A percentile compares a stretch with the other conserved stretches of the same genome.
phyloP scores from a whole-genome alignment of 1,140 invertebrate genomes.

The Drosophila arawakana region DNA sequence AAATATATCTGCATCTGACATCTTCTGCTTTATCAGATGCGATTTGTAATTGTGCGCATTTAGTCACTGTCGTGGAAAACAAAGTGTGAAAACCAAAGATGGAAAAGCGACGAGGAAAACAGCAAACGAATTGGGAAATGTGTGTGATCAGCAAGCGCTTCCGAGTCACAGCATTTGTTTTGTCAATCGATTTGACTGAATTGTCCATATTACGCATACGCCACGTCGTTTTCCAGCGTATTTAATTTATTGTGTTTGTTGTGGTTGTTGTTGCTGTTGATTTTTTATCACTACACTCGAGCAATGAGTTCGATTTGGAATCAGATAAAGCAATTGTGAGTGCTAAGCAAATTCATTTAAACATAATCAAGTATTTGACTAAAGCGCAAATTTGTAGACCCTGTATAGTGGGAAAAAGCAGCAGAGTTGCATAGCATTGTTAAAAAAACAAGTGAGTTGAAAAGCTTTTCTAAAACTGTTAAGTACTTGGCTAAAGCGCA shows the following conservation, averaged over 20 bases:
- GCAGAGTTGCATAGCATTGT: too few species aligned
- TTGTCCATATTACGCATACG: slow-evolving; percentile 35
- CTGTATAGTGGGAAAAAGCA: too few species aligned
- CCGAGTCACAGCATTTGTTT: slow-evolving; percentile 7
- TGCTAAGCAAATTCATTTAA: slow-evolving; percentile 57
- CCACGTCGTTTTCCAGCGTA: neutral
- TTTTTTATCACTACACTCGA: slow-evolving; percentile 13
- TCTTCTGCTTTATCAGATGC: slow-evolving; percentile 23
- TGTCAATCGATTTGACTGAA: neutral
- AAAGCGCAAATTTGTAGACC: slow-evolving; percentile 24
- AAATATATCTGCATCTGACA: neutral
- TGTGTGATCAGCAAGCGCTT: neutral
- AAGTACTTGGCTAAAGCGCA: too few species aligned
- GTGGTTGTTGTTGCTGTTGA: slow-evolving; percentile 3
- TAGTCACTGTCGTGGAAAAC: slow-evolving; percentile 32
- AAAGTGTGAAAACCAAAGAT: slow-evolving; percentile 1
- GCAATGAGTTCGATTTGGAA: slow-evolving; percentile 24
- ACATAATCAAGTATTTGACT: slow-evolving; percentile 57
- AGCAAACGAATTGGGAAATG: too few species aligned
- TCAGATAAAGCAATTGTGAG: slow-evolving; percentile 22
- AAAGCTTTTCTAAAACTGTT: too few species aligned
- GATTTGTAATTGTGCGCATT: slow-evolving; percentile 69
- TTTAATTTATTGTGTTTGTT: neutral
- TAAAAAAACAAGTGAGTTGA: too few species aligned
- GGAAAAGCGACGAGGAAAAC: neutral